A percentile compares a stretch with the other conserved stretches of the same genome.
Evolutionary conservation across 1,140 invertebrate species (phyloP).

Genomic region (Hyles vespertilio): DNA sequence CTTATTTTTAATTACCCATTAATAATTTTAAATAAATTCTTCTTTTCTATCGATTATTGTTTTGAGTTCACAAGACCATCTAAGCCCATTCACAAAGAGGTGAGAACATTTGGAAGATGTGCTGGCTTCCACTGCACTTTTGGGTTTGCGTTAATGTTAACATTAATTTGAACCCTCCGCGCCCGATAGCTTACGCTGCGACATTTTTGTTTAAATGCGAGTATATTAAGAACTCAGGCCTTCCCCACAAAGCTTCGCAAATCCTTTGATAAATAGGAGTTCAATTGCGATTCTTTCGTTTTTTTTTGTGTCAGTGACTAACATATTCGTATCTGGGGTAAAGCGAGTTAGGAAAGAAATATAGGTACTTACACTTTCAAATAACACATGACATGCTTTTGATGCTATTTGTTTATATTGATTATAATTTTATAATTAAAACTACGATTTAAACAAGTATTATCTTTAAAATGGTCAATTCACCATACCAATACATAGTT

Average conservation of each 20-base stretch:
- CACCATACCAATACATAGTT: no score
- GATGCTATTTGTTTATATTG: no score
- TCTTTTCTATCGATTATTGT: slow-evolving; percentile 46
- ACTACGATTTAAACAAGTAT: no score
- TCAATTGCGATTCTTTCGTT: slow-evolving; percentile 18
- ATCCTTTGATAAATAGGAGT: slow-evolving; percentile 27
- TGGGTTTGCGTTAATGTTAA: slow-evolving; percentile 29
- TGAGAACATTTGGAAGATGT: slow-evolving; percentile 53
- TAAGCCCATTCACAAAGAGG: slow-evolving; percentile 38
- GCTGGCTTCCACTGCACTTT: slow-evolving; percentile 41
- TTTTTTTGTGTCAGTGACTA: slow-evolving; percentile 30
- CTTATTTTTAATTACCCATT: slow-evolving; percentile 53
- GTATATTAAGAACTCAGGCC: slow-evolving; percentile 21
- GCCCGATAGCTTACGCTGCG: slow-evolving; percentile 24
- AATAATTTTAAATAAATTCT: slow-evolving; percentile 58
- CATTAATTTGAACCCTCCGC: slow-evolving; percentile 22
- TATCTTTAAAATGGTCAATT: no score
- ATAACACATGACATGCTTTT: no score
- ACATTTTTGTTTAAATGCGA: slow-evolving; percentile 20
- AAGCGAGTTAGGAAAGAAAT: neutral
- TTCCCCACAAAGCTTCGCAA: slow-evolving; percentile 40
- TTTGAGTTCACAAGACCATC: slow-evolving; percentile 23
- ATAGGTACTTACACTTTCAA: neutral
- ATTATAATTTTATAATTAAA: no score
- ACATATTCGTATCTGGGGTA: slow-evolving; percentile 13